Evolutionary conservation across 2,797 vertebrate genomes (phyloP).

Genomic region (Rhyacichthys aspro): DNA sequence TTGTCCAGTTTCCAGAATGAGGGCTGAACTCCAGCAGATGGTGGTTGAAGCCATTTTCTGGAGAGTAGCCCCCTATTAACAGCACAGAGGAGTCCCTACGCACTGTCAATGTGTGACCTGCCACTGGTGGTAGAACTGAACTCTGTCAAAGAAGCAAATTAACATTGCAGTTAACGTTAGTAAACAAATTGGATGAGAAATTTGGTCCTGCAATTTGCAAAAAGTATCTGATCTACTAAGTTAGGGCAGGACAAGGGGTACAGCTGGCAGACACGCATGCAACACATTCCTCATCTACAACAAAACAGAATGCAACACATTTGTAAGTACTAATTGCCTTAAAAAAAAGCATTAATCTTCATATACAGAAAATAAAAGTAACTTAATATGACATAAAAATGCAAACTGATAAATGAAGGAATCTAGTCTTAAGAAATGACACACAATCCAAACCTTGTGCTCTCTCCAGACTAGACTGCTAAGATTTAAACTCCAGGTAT

Average conservation of each 20-base stretch:
- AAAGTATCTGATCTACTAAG: too few relatives aligned
- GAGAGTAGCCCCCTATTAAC: conserved; percentile 92
- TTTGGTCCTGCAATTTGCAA: too few relatives aligned
- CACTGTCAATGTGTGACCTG: conserved; percentile 89
- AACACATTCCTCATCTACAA: too few relatives aligned
- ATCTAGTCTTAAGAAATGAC: background rate
- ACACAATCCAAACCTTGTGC: conserved; percentile 78
- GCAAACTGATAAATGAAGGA: too few relatives aligned
- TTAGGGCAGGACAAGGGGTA: too few relatives aligned
- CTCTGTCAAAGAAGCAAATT: conserved; percentile 58
- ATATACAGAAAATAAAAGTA: background rate
- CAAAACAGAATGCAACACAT: too few relatives aligned
- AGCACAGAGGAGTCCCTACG: conserved; percentile 83
- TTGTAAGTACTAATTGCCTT: too few relatives aligned
- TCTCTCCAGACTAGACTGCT: conserved; percentile 90
- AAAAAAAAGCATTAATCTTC: too few relatives aligned
- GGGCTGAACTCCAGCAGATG: conserved; percentile 87
- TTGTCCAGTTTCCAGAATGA: conserved; percentile 85
- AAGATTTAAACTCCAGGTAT: conserved; percentile 91
- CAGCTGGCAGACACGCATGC: too few relatives aligned
- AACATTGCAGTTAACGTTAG: too few relatives aligned
- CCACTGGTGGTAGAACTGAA: conserved; percentile 81
- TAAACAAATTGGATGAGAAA: too few relatives aligned
- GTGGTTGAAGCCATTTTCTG: conserved; percentile 92
- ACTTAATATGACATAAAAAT: background rate